A percentile compares a stretch with the other conserved stretches of the same genome.
phyloP scores from a whole-genome alignment of 2,113 vertebrate species.

The Aspiorhynchus laticeps region DNA sequence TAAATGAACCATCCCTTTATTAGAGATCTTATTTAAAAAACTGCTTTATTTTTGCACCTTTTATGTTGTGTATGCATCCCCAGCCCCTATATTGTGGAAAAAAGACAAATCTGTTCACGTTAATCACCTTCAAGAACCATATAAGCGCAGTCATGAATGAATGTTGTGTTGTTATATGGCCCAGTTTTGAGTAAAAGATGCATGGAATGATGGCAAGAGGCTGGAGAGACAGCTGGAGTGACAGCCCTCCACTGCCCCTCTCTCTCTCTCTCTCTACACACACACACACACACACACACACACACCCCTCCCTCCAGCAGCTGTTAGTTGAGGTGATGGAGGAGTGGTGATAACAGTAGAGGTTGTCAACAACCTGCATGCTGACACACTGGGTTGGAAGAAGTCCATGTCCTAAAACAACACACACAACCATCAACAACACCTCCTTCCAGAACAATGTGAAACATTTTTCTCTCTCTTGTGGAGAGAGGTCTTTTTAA shows the following conservation, averaged over 20 bases:
- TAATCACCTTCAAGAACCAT: background rate
- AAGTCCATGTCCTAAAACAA: constrained; percentile 3
- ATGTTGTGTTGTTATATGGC: constrained; percentile 35
- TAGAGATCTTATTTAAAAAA: background rate
- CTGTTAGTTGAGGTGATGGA: constrained; percentile 57
- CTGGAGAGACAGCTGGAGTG: constrained; percentile 58
- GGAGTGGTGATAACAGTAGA: constrained; percentile 52
- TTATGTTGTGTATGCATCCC: background rate
- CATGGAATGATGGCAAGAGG: constrained; percentile 52
- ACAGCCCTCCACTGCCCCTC: constrained; percentile 26
- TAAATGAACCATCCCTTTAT: background rate
- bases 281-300: background rate
- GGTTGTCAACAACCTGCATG: constrained; percentile 54
- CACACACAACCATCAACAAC: constrained; percentile 19
- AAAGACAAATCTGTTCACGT: background rate
- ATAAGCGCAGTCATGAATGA: background rate
- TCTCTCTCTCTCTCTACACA: background rate
- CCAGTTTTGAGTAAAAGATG: constrained; percentile 33
- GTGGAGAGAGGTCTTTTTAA: background rate
- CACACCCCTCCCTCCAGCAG: constrained; percentile 37
- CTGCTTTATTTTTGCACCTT: background rate
- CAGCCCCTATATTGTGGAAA: background rate
- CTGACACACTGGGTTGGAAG: constrained; percentile 37
- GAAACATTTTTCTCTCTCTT: background rate
- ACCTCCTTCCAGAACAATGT: constrained; percentile 35